Conservation (phyloP, 2,888 invertebrate genomes). For the Eumacrocentrus americanus region DNA sequence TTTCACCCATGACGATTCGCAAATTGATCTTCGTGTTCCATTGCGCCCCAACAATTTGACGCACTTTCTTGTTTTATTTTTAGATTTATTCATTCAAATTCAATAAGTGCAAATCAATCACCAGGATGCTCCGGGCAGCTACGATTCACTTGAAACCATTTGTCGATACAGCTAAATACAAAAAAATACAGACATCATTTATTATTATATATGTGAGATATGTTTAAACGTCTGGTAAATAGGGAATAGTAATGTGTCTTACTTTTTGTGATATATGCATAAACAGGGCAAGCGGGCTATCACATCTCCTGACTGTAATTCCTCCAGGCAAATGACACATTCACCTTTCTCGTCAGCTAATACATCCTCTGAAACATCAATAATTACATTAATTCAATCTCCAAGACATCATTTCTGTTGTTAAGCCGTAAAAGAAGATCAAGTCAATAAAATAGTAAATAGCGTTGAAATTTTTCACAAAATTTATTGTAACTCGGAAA, state of each 20-base stretch:
- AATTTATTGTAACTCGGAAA: too few relatives aligned
- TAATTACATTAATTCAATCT: too few relatives aligned
- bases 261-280: constrained; percentile 99
- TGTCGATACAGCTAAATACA: constrained; percentile 92
- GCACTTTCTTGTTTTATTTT: constrained; percentile 39
- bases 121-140: constrained; percentile 99
- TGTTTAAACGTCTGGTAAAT: too few relatives aligned
- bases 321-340: constrained; percentile 98
- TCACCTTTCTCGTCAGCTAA: constrained; percentile 96
- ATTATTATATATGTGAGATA: not conserved
- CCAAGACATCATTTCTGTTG: too few relatives aligned
- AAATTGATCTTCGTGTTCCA: constrained; percentile 37
- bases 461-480: too few relatives aligned
- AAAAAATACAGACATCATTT: not conserved
- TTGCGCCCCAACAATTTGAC: constrained; percentile 46
- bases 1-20: constrained; percentile 40
- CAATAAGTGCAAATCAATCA: constrained; percentile 68
- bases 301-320: constrained; percentile 91
- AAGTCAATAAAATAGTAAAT: too few relatives aligned
- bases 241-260: constrained; percentile 48
- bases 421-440: too few relatives aligned
- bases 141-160: constrained; percentile 99
- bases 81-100: constrained; percentile 40
- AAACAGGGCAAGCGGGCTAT: constrained; percentile 99
- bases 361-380: constrained; percentile 85